These are phyloP conservation scores for Prolemur simus DNA, from an alignment of 2,113 vertebrate genomes.

Conservation along the genomic window DNA sequence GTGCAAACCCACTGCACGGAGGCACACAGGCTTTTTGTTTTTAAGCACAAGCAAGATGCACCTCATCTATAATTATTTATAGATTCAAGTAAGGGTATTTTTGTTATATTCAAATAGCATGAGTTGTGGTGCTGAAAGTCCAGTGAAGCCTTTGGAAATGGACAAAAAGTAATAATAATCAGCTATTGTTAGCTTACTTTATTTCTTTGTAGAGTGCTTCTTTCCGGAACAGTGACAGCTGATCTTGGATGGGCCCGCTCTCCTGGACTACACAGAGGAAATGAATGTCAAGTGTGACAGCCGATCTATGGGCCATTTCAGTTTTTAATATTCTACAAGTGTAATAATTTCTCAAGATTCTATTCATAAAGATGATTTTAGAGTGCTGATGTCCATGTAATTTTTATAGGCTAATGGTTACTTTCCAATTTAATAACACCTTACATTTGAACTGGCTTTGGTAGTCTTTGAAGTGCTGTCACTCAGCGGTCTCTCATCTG, in stretches of 20 bases:
- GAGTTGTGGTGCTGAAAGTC: neutral
- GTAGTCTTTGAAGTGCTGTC: constrained; percentile 9
- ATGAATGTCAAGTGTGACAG: constrained; percentile 60
- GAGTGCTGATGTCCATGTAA: constrained; percentile 33
- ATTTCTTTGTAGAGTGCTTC: constrained; percentile 42
- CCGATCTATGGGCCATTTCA: constrained; percentile 57
- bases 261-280: constrained; percentile 67
- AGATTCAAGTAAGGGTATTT: neutral
- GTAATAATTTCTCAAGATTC: constrained; percentile 66
- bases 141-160: constrained; percentile 44
- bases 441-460: constrained; percentile 18
- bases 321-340: constrained; percentile 69
- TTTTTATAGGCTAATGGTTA: constrained; percentile 72
- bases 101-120: neutral
- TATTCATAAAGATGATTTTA: constrained; percentile 65
- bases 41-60: neutral
- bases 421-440: constrained; percentile 67
- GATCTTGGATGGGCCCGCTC: constrained; percentile 46
- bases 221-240: constrained; percentile 51
- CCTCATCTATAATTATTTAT: neutral
- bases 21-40: neutral
- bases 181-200: neutral
- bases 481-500: neutral
- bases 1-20: neutral
- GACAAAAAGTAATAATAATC: neutral